Base-by-base conservation (phyloP, 2,113 vertebrate species). In the Paratilapia polleni region DNA sequence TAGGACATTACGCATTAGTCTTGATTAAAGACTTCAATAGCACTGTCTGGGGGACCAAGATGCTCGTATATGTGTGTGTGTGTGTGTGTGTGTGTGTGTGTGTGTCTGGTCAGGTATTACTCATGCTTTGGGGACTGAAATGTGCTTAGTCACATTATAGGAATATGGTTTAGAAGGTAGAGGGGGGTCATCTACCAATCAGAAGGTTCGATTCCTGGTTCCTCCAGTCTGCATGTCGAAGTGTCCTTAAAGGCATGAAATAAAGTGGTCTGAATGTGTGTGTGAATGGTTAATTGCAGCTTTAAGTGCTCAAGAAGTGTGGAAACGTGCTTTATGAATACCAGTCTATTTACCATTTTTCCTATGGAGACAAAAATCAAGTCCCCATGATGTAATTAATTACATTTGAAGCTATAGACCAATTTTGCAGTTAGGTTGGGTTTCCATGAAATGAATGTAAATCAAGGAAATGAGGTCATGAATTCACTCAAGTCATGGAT, bases 1-100 rank as follows among this genome's bases (percentile, higher is more conserved):
- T 80, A 77, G 81, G 90, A 93, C 91, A 90, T 87, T 89, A 80
- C 83, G 63, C 90, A 94, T 95, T 94, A 91, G 89, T 92, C 88
- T 88, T 93, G 89, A 94, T 95, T 93, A 93, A 94, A 93, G 87
- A 90, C 91, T 91, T 88, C 70, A 91, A 78, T 91, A 90, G 84
- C 24, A 78, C 58, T 87, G 87, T 90, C 83, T 89, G 64, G 83
- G 61, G 59, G 38, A 84, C 58, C 22, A 77, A 58, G 52, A 49
- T 79, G 81, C 36, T 52, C 13, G 1, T 43, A 0, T 76, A 60
- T 66, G 52, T 56, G 38, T 60, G 77, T 31, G 61, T 22, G 13
- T 38, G 57, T 54, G 74, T 26, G 70, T 54, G 73, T 20, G 61
- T 38, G 17, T 19, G 15, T 20, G 17, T 43, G 41, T 43, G 41